phyloP scores from a whole-genome alignment of 2,888 invertebrate genomes.

The Terebella lapidaria region DNA sequence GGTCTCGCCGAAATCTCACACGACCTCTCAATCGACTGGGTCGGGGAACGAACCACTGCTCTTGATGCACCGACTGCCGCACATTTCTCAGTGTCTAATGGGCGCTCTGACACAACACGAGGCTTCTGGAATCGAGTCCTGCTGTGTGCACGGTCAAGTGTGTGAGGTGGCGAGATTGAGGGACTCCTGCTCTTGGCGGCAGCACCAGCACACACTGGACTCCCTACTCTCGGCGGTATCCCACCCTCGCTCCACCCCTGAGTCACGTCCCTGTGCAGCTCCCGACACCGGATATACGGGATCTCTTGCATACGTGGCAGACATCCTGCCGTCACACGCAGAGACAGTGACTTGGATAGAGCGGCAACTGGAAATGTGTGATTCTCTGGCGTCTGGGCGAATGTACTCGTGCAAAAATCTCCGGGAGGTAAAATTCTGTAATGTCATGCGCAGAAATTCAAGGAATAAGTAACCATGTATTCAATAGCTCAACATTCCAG shows the following conservation, averaged over 20 bases:
- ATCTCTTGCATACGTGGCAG: constrained; percentile 61
- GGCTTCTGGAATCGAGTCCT: neutral
- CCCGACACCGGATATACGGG: constrained; percentile 7
- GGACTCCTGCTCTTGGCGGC: neutral
- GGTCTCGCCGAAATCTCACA: neutral
- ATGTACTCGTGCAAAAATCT: constrained; percentile 61
- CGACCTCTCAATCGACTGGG: neutral
- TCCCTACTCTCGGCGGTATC: no score
- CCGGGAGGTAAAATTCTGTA: constrained; percentile 63
- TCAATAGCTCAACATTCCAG: neutral
- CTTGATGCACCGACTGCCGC: neutral
- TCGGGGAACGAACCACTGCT: neutral
- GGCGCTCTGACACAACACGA: neutral
- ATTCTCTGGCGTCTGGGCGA: constrained; percentile 44
- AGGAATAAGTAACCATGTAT: neutral
- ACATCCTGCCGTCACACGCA: constrained; percentile 61
- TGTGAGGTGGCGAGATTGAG: neutral
- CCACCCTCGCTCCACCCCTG: no score
- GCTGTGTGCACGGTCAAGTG: no score
- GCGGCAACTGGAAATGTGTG: constrained; percentile 39
- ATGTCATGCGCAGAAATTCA: neutral
- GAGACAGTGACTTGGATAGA: constrained; percentile 38
- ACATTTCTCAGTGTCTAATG: no score
- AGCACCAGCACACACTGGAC: neutral
- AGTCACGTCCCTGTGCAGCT: constrained; percentile 7